These are phyloP conservation scores for Clarias laeviceps DNA, from an alignment of 2,797 vertebrate genomes.

Conservation along the genomic window DNA sequence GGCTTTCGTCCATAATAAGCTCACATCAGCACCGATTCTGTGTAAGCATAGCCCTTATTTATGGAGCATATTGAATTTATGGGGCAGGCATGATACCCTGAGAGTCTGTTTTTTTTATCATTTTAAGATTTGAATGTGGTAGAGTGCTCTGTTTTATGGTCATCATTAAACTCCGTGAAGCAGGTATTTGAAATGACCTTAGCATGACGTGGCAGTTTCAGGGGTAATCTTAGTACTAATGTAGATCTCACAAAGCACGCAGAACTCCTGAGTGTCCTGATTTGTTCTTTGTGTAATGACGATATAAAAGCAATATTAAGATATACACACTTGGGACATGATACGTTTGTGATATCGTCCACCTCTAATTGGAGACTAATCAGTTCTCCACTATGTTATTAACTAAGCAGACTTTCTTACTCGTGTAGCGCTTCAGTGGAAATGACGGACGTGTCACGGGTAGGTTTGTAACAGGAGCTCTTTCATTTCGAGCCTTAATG, in stretches of 20 bases:
- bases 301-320: neutral
- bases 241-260: neutral
- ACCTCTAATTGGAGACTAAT: neutral
- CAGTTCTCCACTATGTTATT: neutral
- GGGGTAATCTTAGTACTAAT: neutral
- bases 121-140: slow-evolving; percentile 2
- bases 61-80: neutral
- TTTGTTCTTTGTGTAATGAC: neutral
- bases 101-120: slow-evolving; percentile 1
- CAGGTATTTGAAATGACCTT: neutral
- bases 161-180: neutral
- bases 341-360: neutral
- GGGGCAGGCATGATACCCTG: neutral
- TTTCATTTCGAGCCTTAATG: slow-evolving; percentile 63
- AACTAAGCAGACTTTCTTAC: neutral
- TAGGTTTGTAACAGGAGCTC: slow-evolving; percentile 60
- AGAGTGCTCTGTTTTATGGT: neutral
- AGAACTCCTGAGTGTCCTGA: neutral
- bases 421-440: slow-evolving; percentile 7
- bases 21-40: slow-evolving; percentile 34
- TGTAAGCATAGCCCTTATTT: slow-evolving; percentile 13
- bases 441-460: slow-evolving; percentile 25
- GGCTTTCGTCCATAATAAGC: slow-evolving; percentile 42
- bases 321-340: neutral
- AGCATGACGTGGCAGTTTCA: neutral